Percentiles rank a stretch among this genome's conserved stretches.
Evolutionary conservation across 1,140 invertebrate species (phyloP).

Genomic region (Temnothorax longispinosus): DNA sequence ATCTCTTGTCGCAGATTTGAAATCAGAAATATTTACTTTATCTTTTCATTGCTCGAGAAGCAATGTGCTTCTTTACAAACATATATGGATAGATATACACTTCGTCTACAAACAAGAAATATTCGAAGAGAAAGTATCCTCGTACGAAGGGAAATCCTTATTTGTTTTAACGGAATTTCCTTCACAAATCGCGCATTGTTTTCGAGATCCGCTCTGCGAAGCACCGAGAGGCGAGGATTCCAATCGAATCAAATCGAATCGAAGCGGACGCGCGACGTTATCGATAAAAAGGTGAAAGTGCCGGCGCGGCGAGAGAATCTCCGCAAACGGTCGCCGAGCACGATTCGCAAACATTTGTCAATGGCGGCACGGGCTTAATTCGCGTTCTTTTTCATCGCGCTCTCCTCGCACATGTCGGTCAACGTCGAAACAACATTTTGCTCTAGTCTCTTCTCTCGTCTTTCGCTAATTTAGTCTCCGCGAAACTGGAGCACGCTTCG

Average conservation of each 20-base stretch:
- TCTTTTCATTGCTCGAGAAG: neutral
- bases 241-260: constrained; percentile 9
- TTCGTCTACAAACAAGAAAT: neutral
- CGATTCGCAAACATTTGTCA: constrained; percentile 73
- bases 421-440: neutral
- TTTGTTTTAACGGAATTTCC: constrained; percentile 6
- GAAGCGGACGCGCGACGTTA: neutral
- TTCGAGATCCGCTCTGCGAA: constrained; percentile 11
- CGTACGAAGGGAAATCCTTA: neutral
- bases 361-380: constrained; percentile 41
- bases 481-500: constrained; percentile 28
- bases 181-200: neutral
- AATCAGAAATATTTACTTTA: neutral
- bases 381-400: constrained; percentile 6
- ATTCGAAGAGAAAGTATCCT: neutral
- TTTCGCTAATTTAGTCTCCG: neutral
- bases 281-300: constrained; percentile 66
- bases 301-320: constrained; percentile 44
- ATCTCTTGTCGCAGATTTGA: neutral
- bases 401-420: constrained; percentile 21
- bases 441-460: neutral
- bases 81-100: neutral
- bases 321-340: constrained; percentile 53
- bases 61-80: neutral
- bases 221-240: neutral